Evolutionary conservation across 2,888 invertebrate genomes (phyloP), one percentile per base, ranked within the genome.

Genomic region (Opisthograptis luteolata): DNA sequence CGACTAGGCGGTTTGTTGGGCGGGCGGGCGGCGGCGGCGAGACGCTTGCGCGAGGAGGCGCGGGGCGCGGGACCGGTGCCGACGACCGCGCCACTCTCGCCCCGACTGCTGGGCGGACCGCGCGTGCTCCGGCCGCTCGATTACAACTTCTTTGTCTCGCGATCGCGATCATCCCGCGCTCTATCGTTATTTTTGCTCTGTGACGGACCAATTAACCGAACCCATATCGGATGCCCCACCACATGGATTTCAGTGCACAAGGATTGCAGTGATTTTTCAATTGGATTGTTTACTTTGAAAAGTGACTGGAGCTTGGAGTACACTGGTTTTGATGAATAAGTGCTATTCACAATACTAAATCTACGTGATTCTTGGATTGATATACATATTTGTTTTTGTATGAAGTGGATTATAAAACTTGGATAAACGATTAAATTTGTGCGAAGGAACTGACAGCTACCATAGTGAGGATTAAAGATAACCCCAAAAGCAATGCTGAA

Each of bases 401-500:
- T 34, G n/a, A n/a, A 19, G 34, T 20, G 20, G 3, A 17, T 17
- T 9, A 25, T 13, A 13, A 7, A 9, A 15, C 2, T 25, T 7
- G n/a, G 7, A 7, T 12, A n/a, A 8, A 10, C 0, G 14, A 15
- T 6, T 58, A 57, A 48, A 53, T 47, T 46, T 61, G 56, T 62
- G 44, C 53, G 45, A 55, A 66, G 78, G 73, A 64, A 44, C 51
- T 49, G 56, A 76, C 80, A 92, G 93, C 92, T 84, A 92, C 92
- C 93, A 93, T 93, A 91, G 93, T 93, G 93, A 91, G 93, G 87
- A 91, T 93, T 82, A 93, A 93, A 84, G 93, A 93, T 87, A 83
- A 91, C 66, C 84, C 91, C 73, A 91, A 91, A 79, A 91, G 82
- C 81, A 91, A 92, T 92, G 92, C 91, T 84, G 92, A 91, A 80